phyloP scores from a whole-genome alignment of 1,140 invertebrate species.

The Drosophila arizonae region DNA sequence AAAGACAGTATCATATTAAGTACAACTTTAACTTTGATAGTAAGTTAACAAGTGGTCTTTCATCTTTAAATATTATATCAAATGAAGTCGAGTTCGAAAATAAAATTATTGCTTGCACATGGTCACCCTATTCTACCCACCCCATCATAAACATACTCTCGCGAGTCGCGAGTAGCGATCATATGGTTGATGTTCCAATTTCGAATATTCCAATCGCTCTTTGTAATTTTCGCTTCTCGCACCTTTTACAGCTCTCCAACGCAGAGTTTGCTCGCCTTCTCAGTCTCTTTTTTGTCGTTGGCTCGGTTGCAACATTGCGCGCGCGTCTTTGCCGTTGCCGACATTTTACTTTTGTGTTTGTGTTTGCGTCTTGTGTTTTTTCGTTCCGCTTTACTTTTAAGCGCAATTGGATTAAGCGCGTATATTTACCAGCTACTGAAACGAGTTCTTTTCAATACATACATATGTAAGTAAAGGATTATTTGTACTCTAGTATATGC shows the following conservation, averaged over 20 bases:
- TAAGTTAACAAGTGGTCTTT: neutral
- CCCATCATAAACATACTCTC: conserved; percentile 5
- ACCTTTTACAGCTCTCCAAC: conserved; percentile 19
- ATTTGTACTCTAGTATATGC: neutral
- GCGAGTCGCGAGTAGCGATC: conserved; percentile 29
- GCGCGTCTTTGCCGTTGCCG: conserved; percentile 48
- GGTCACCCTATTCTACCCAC: conserved; percentile 12
- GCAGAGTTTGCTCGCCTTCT: conserved; percentile 18
- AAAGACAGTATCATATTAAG: conserved; percentile 11
- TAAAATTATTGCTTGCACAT: conserved; percentile 13
- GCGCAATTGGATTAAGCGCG: conserved; percentile 37
- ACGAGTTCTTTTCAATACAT: conserved; percentile 27
- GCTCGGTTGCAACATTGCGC: conserved; percentile 63
- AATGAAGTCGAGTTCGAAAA: conserved; percentile 11
- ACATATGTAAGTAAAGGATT: conserved; percentile 18
- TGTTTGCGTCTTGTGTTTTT: conserved; percentile 40
- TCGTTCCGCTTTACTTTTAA: conserved; percentile 39
- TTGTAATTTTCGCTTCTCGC: conserved; percentile 8
- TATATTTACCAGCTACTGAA: conserved; percentile 35
- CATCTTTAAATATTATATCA: neutral
- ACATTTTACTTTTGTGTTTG: conserved; percentile 41
- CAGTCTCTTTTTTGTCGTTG: conserved; percentile 61
- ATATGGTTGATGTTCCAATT: conserved; percentile 51
- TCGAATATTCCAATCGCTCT: conserved; percentile 2
- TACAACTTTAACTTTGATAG: neutral